Conservation (phyloP, 2,113 vertebrate genomes). For the Rhinopomastus cyanomelas region DNA sequence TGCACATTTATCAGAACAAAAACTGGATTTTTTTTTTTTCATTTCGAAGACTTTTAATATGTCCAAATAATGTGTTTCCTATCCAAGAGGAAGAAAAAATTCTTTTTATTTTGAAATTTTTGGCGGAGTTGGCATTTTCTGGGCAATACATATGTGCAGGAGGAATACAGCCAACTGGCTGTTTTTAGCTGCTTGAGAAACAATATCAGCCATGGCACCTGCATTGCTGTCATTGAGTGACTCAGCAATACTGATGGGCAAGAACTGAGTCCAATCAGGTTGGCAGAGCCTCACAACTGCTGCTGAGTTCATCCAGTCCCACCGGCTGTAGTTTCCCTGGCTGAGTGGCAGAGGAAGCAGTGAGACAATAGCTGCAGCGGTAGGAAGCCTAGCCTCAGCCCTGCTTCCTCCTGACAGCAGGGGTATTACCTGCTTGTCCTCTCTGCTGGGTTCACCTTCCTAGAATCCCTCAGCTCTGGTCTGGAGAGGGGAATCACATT, state of each 20-base stretch:
- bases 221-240: not conserved
- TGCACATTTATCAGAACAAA: not conserved
- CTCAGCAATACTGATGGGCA: not conserved
- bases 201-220: not conserved
- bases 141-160: not conserved
- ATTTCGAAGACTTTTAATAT: not conserved
- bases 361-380: not conserved
- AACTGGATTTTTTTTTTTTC: not conserved
- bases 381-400: slow-evolving; percentile 47
- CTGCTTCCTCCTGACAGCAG: slow-evolving; percentile 22
- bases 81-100: not conserved
- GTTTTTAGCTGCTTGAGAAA: slow-evolving; percentile 29
- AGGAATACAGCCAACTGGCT: not conserved
- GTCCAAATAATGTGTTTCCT: not conserved
- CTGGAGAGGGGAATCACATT: accelerated
- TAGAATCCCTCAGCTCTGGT: not conserved
- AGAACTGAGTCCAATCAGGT: accelerated
- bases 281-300: not conserved
- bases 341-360: not conserved
- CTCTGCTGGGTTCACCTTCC: not conserved
- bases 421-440: slow-evolving; percentile 32
- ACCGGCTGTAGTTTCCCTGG: not conserved
- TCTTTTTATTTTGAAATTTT: not conserved
- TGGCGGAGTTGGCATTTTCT: not conserved
- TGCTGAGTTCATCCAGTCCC: not conserved